Percentiles rank a stretch among this genome's conserved stretches.
These are phyloP conservation scores for Carassius auratus DNA, from an alignment of 2,113 vertebrate species.

Conservation along the genomic window DNA sequence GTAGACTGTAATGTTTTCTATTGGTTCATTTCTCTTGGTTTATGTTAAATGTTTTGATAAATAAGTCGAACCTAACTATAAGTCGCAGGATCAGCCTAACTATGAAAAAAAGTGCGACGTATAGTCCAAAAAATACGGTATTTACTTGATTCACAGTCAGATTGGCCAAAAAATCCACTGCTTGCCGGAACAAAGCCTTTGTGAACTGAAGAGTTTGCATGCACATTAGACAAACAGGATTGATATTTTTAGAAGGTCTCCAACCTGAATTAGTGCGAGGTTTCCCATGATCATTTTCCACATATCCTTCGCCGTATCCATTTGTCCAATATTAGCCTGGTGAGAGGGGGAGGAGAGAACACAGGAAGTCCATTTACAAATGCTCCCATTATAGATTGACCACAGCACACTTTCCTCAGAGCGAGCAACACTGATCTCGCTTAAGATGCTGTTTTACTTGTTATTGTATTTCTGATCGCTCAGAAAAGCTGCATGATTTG, in stretches of 20 bases:
- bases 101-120: too few relatives aligned
- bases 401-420: conserved; percentile 9
- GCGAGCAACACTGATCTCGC: neutral
- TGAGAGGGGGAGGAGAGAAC: conserved; percentile 55
- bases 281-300: conserved; percentile 97
- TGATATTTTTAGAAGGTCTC: neutral
- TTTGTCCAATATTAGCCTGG: conserved; percentile 97
- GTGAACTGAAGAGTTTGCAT: neutral
- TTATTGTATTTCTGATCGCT: neutral
- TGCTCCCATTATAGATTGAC: conserved; percentile 22
- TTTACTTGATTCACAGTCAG: neutral
- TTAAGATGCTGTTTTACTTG: too few relatives aligned
- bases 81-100: too few relatives aligned
- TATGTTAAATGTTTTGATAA: too few relatives aligned
- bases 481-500: neutral
- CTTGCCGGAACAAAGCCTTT: neutral
- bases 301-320: conserved; percentile 96
- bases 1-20: too few relatives aligned
- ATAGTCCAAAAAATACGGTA: too few relatives aligned
- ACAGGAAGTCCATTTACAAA: conserved; percentile 42
- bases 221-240: conserved; percentile 23
- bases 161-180: neutral
- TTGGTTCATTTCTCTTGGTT: too few relatives aligned
- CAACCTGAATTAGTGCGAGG: conserved; percentile 96
- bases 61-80: too few relatives aligned